These are phyloP conservation scores for Chelon auratus DNA, from an alignment of 2,797 vertebrate genomes.

Conservation along the genomic window DNA sequence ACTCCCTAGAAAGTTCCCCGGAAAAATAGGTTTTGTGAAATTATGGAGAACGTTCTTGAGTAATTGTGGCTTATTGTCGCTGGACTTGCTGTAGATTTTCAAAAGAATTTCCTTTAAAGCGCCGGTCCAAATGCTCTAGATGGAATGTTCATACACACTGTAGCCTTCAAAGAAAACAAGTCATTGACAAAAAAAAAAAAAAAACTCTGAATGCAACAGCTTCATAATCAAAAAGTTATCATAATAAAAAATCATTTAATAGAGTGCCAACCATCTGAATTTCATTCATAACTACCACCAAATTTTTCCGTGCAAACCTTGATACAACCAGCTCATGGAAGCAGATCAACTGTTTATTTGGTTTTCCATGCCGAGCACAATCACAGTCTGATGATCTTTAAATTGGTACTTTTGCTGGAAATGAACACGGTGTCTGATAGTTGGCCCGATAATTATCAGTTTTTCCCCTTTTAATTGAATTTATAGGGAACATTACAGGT, in stretches of 20 bases:
- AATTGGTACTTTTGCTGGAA: background rate
- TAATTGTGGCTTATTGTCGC: too few relatives aligned
- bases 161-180: background rate
- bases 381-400: conserved; percentile 14
- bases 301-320: background rate
- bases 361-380: conserved; percentile 33
- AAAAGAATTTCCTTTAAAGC: background rate
- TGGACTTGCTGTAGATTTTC: background rate
- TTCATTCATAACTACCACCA: background rate
- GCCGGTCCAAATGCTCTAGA: background rate
- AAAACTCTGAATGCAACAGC: too few relatives aligned
- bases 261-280: background rate
- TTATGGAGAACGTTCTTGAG: background rate
- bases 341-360: conserved; percentile 1
- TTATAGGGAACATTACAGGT: background rate
- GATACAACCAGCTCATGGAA: background rate
- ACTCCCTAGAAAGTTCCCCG: background rate
- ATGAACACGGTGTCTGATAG: background rate
- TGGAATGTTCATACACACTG: background rate
- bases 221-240: too few relatives aligned
- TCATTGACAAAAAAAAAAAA: background rate
- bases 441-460: background rate
- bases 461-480: background rate
- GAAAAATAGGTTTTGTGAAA: background rate
- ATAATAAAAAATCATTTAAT: background rate